A percentile compares a stretch with the other conserved stretches of the same genome.
These are phyloP conservation scores for Drosophila birchii DNA, from an alignment of 2,888 invertebrate species.

Conservation along the genomic window DNA sequence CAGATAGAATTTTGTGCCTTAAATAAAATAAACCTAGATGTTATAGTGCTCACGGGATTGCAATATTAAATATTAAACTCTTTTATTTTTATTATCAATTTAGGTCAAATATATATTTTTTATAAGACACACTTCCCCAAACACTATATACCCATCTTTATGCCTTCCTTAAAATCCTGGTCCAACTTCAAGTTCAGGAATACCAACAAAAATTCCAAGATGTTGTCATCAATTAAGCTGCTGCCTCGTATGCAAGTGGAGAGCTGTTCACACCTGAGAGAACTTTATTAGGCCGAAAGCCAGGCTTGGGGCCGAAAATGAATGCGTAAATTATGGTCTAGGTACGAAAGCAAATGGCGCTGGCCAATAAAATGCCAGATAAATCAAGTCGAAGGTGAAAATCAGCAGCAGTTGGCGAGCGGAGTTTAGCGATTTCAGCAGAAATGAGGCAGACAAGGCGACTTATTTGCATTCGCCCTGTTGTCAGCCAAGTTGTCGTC, in stretches of 20 bases:
- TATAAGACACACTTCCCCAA: neutral
- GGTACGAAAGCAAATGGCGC: conserved; percentile 61
- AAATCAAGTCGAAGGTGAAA: conserved; percentile 68
- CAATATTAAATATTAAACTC: neutral
- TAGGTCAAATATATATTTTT: neutral
- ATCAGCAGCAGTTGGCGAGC: conserved; percentile 43
- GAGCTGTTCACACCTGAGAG: conserved; percentile 83
- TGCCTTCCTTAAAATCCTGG: neutral
- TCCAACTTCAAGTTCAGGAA: conserved; percentile 65
- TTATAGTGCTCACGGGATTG: too few relatives aligned
- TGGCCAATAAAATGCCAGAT: conserved; percentile 61
- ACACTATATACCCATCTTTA: neutral
- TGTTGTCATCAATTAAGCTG: conserved; percentile 84
- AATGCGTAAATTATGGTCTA: conserved; percentile 64
- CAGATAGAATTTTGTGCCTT: fast-evolving
- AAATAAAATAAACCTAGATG: neutral
- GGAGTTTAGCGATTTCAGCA: conserved; percentile 63
- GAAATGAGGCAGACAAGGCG: conserved; percentile 55
- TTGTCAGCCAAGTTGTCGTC: conserved; percentile 53
- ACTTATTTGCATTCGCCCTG: conserved; percentile 74
- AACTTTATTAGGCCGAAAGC: conserved; percentile 83
- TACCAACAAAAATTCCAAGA: conserved; percentile 83
- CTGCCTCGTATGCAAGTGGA: conserved; percentile 36
- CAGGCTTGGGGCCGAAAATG: conserved; percentile 1
- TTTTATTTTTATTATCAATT: neutral